A percentile compares a stretch with the other conserved stretches of the same genome.
Evolutionary conservation across 1,140 invertebrate species (phyloP).

Genomic region (Drosophila bipectinata): DNA sequence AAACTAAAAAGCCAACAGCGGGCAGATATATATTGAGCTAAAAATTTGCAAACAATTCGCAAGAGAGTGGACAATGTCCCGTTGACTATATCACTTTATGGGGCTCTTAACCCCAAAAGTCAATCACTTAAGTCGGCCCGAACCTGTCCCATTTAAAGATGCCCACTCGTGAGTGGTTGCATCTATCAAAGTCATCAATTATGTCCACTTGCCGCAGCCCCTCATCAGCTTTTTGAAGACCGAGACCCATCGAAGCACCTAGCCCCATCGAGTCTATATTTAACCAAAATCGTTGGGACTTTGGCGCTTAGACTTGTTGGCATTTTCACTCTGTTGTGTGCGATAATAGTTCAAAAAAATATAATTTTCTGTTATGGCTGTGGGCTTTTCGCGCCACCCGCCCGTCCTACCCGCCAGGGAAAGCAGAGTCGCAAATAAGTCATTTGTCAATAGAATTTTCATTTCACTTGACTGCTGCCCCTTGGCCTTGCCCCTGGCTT

Average conservation of each 20-base stretch:
- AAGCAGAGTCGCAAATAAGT: conserved; percentile 54
- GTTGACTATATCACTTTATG: conserved; percentile 28
- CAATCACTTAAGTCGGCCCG: conserved; percentile 46
- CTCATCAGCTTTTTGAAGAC: conserved; percentile 30
- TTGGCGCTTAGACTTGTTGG: conserved; percentile 39
- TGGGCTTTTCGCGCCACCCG: conserved; percentile 6
- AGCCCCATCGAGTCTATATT: conserved; percentile 50
- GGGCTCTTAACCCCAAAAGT: conserved; percentile 53
- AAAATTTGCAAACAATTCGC: neutral
- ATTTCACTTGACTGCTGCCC: conserved; percentile 32
- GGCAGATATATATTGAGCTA: neutral
- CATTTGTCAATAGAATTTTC: conserved; percentile 75
- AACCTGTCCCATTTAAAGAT: conserved; percentile 29
- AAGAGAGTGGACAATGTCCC: conserved; percentile 12
- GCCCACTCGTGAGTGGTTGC: conserved; percentile 34
- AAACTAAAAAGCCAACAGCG: neutral
- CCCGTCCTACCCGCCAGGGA: neutral
- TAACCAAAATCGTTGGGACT: conserved; percentile 53
- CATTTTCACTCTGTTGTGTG: conserved; percentile 29
- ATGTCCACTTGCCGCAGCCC: conserved; percentile 50
- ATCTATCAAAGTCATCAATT: conserved; percentile 59
- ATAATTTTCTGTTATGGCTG: conserved; percentile 42
- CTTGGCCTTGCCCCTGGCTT: neutral
- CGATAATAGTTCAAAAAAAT: conserved; percentile 45
- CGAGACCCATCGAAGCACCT: neutral